Conservation (phyloP, 2,888 invertebrate genomes). For the Macrosoma leucophasiata region DNA sequence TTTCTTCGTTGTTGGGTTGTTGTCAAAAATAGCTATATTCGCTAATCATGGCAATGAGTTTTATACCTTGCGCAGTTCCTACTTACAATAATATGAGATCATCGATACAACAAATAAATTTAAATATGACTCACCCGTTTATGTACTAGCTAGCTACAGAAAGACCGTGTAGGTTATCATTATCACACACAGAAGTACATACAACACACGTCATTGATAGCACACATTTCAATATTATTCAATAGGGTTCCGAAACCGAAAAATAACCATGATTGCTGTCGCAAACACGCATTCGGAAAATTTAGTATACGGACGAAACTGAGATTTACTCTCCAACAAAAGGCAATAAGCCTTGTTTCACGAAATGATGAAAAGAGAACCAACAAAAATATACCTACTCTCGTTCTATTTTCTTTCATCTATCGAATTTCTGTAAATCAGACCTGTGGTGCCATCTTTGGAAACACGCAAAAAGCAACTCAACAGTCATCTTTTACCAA, state of each 20-base stretch:
- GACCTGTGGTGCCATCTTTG: slow-evolving; percentile 53
- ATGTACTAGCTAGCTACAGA: slow-evolving; percentile 57
- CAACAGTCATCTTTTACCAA: not conserved
- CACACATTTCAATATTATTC: slow-evolving; percentile 39
- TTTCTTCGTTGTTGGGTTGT: no score
- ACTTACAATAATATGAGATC: slow-evolving; percentile 60
- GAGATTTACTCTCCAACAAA: slow-evolving; percentile 7
- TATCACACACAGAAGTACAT: slow-evolving; percentile 53
- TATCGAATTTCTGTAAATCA: slow-evolving; percentile 55
- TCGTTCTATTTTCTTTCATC: slow-evolving; percentile 25
- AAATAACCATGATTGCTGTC: no score
- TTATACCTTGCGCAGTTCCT: slow-evolving; percentile 25
- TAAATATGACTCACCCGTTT: slow-evolving; percentile 74
- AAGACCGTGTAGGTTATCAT: slow-evolving; percentile 70
- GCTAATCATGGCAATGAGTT: slow-evolving; percentile 28
- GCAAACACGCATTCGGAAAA: no score
- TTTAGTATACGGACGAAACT: no score
- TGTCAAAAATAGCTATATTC: slow-evolving; percentile 19
- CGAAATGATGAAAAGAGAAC: slow-evolving; percentile 52
- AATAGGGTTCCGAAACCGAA: slow-evolving; percentile 10
- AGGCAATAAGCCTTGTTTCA: slow-evolving; percentile 25
- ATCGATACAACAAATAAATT: slow-evolving; percentile 75
- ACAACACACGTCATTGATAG: slow-evolving; percentile 35
- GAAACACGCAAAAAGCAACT: not conserved
- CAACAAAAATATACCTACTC: slow-evolving; percentile 36